Conservation (phyloP, 2,888 invertebrate species). For the Deilephila porcellus region DNA sequence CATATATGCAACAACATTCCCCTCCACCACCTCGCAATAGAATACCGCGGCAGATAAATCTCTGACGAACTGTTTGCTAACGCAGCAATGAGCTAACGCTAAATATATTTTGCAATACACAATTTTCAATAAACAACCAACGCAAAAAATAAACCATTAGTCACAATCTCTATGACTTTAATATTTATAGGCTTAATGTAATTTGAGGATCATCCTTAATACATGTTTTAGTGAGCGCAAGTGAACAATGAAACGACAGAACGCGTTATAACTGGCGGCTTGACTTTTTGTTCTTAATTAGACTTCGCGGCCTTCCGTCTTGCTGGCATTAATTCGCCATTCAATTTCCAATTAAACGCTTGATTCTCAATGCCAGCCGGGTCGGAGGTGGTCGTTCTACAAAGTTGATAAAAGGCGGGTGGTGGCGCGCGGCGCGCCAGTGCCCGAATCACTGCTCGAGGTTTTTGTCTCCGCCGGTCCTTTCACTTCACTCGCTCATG, state of each 20-base stretch:
- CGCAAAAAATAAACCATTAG: slow-evolving; percentile 16
- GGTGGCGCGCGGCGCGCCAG: slow-evolving; percentile 76
- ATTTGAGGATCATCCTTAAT: background rate
- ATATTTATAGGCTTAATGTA: background rate
- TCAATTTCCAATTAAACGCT: slow-evolving; percentile 83
- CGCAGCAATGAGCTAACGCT: slow-evolving; percentile 22
- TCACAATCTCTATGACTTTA: slow-evolving; percentile 2
- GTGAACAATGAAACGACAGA: background rate
- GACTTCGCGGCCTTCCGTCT: slow-evolving; percentile 78
- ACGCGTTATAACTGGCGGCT: slow-evolving; percentile 9
- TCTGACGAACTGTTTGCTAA: slow-evolving; percentile 20
- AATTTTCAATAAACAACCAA: slow-evolving; percentile 17
- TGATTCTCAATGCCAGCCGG: slow-evolving; percentile 81
- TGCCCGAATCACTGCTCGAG: slow-evolving; percentile 69
- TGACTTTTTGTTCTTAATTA: slow-evolving; percentile 69
- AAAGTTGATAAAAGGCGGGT: slow-evolving; percentile 81
- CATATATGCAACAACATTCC: slow-evolving; percentile 20
- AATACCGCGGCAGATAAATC: slow-evolving; percentile 18
- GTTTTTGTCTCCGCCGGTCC: slow-evolving; percentile 77
- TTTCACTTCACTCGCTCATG: slow-evolving; percentile 81
- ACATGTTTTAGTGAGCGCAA: background rate
- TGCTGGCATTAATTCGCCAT: slow-evolving; percentile 75
- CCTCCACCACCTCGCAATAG: slow-evolving; percentile 22
- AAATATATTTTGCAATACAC: slow-evolving; percentile 42
- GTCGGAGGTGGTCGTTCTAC: slow-evolving; percentile 74